These are phyloP conservation scores for Enteromius anoplus DNA, from an alignment of 2,797 vertebrate genomes.

Conservation along the genomic window DNA sequence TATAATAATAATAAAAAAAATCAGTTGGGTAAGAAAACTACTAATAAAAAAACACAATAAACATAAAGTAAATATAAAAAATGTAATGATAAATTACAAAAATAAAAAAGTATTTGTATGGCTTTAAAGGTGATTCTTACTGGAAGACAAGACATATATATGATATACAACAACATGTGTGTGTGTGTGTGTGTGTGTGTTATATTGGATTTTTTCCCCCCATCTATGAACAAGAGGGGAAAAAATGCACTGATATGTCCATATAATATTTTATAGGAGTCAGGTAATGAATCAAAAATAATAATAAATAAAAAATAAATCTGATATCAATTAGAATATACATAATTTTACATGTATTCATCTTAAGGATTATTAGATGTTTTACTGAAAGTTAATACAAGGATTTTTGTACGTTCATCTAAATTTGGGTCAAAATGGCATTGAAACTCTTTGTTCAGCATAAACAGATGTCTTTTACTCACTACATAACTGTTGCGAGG, in stretches of 20 bases:
- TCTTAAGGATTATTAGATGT: not conserved
- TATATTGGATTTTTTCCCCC: no score
- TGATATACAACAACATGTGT: not conserved
- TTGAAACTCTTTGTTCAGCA: conserved; percentile 45
- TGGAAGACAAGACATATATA: not conserved
- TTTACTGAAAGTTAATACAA: not conserved
- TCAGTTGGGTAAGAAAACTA: not conserved
- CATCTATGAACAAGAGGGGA: no score
- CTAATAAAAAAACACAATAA: not conserved
- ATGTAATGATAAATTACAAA: not conserved
- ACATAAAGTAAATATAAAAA: not conserved
- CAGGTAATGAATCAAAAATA: not conserved
- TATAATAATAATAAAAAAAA: not conserved
- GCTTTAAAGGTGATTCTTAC: not conserved
- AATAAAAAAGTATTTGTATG: not conserved
- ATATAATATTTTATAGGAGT: not conserved
- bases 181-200: no score
- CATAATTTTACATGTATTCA: not conserved
- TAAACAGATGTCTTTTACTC: not conserved
- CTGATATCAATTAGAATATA: not conserved
- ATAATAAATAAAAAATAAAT: not conserved
- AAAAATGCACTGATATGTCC: not conserved
- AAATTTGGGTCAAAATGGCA: not conserved
- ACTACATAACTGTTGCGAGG: conserved; percentile 15
- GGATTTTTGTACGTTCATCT: not conserved